phyloP scores from a whole-genome alignment of 2,888 invertebrate species.

The Hirtodrosophila cameraria region DNA sequence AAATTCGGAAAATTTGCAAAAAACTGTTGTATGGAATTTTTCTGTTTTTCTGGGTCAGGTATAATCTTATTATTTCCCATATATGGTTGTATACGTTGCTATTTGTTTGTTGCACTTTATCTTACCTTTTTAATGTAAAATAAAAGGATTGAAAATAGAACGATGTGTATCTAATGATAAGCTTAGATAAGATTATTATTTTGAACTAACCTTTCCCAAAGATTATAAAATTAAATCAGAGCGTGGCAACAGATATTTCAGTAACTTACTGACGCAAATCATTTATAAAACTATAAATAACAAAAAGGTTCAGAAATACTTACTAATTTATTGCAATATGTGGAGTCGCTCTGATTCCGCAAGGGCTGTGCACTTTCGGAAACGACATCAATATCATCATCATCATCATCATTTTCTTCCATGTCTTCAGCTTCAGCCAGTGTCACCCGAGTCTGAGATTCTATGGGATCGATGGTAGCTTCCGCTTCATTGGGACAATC shows the following conservation, averaged over 20 bases:
- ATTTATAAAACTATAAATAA: not conserved
- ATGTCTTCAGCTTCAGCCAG: slow-evolving; percentile 18
- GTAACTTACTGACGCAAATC: no score
- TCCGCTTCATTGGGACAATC: slow-evolving; percentile 55
- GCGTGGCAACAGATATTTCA: no score
- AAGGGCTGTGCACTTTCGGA: slow-evolving; percentile 72
- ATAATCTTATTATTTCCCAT: no score
- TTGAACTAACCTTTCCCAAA: slow-evolving; percentile 4
- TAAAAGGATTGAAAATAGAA: no score
- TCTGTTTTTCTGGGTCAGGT: no score
- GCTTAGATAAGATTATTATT: not conserved
- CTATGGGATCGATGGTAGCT: slow-evolving; percentile 32
- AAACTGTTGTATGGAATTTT: no score
- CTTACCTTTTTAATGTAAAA: no score
- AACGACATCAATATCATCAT: slow-evolving; percentile 81
- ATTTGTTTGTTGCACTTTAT: no score
- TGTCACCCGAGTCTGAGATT: slow-evolving; percentile 12
- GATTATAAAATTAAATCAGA: not conserved
- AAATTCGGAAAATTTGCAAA: no score
- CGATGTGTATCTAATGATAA: no score
- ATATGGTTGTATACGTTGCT: no score
- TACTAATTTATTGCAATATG: slow-evolving; percentile 70
- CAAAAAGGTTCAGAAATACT: slow-evolving; percentile 22
- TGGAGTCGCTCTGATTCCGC: slow-evolving; percentile 51
- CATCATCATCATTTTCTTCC: slow-evolving; percentile 81